Conservation (phyloP, 2,113 vertebrate species). For the Syngnathus scovelli region DNA sequence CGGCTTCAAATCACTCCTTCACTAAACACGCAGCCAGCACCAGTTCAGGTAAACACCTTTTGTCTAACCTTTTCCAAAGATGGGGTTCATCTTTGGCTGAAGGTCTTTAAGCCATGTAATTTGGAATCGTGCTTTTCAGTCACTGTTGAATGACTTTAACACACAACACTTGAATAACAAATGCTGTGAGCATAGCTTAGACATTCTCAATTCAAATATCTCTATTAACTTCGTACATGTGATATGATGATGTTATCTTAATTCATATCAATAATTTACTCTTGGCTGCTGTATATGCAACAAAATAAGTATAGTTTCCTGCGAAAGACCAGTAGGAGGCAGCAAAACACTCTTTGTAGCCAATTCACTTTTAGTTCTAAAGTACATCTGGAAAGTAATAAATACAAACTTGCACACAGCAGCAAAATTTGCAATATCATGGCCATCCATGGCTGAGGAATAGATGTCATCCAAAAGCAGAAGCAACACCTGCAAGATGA, state of each 20-base stretch:
- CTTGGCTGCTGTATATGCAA: background rate
- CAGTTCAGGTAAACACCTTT: conserved; percentile 57
- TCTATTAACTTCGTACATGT: too few relatives aligned
- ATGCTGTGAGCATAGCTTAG: too few relatives aligned
- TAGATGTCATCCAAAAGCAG: background rate
- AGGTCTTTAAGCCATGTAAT: background rate
- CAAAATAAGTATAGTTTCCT: background rate
- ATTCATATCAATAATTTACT: background rate
- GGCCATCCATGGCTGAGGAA: background rate
- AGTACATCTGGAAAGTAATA: background rate
- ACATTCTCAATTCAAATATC: too few relatives aligned
- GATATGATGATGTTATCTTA: background rate
- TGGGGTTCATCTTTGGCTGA: too few relatives aligned
- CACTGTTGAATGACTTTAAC: too few relatives aligned
- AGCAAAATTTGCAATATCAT: background rate
- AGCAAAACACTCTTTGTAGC: background rate
- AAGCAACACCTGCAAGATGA: background rate
- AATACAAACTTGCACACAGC: background rate
- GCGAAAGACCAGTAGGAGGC: background rate
- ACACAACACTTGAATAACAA: too few relatives aligned
- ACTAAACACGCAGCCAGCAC: conserved; percentile 70
- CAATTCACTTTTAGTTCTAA: background rate
- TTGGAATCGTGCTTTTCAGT: background rate
- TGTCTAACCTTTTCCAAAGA: background rate
- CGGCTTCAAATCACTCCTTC: conserved; percentile 46